phyloP scores from a whole-genome alignment of 2,113 vertebrate genomes.

The Nansenia antarctica region DNA sequence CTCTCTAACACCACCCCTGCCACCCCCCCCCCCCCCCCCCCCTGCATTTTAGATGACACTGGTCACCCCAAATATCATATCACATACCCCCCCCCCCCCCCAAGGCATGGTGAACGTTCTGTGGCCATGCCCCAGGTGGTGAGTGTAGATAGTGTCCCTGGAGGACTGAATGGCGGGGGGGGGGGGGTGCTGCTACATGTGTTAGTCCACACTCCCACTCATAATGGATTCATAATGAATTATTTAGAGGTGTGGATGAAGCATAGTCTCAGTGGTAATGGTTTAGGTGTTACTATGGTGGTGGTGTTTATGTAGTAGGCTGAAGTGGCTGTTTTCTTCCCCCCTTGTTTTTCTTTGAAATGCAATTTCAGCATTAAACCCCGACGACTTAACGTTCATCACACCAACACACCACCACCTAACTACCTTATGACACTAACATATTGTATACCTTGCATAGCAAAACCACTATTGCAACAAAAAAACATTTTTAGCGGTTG shows the following conservation, averaged over 20 bases:
- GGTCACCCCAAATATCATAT: too few species aligned
- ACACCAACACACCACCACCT: too few species aligned
- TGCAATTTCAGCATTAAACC: too few species aligned
- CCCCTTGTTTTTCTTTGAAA: neutral
- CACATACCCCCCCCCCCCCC: constrained; percentile 8
- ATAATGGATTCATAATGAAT: constrained; percentile 54
- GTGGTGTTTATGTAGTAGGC: constrained; percentile 8
- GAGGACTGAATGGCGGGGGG: constrained; percentile 48
- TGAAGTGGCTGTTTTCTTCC: constrained; percentile 16
- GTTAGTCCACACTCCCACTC: constrained; percentile 1
- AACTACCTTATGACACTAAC: too few species aligned
- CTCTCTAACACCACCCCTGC: too few species aligned
- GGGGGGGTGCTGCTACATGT: constrained; percentile 41
- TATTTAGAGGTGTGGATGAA: constrained; percentile 46
- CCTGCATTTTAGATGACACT: neutral
- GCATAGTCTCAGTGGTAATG: constrained; percentile 25
- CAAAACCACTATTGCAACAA: too few species aligned
- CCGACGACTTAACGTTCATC: too few species aligned
- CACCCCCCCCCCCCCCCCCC: constrained; percentile 26
- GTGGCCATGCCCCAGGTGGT: constrained; percentile 46
- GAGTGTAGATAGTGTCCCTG: constrained; percentile 39
- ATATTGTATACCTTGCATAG: too few species aligned
- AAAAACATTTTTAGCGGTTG: too few species aligned
- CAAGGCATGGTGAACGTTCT: constrained; percentile 29
- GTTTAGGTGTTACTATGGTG: constrained; percentile 23